phyloP scores from a whole-genome alignment of 2,797 vertebrate genomes.

The Alca torda region DNA sequence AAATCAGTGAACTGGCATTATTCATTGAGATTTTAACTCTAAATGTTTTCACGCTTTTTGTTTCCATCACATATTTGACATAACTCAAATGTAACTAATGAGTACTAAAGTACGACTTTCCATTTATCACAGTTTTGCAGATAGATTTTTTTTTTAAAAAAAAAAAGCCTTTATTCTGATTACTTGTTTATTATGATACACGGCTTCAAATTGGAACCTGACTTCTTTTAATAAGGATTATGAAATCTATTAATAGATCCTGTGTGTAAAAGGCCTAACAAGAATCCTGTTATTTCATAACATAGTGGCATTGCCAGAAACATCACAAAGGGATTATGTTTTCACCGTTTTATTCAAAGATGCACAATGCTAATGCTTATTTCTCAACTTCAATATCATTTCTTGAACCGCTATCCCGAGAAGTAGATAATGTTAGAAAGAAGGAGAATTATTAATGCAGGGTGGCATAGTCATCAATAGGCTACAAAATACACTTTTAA shows the following conservation, averaged over 20 bases:
- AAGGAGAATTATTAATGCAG: slow-evolving; percentile 66
- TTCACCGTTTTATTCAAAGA: slow-evolving; percentile 16
- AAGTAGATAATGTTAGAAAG: slow-evolving; percentile 43
- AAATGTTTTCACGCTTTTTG: not conserved
- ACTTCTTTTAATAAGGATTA: not conserved
- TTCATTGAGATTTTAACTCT: not conserved
- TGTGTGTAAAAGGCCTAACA: not conserved
- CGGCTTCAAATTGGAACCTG: not conserved
- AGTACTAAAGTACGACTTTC: not conserved
- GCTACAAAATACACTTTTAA: slow-evolving; percentile 61
- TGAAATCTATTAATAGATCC: not conserved
- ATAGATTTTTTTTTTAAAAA: not conserved
- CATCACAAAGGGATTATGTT: not conserved
- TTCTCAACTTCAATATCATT: not conserved
- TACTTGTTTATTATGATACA: not conserved
- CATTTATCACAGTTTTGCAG: not conserved
- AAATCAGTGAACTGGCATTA: not conserved
- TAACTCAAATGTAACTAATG: slow-evolving; percentile 8
- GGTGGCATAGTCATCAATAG: slow-evolving; percentile 14
- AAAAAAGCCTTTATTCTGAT: slow-evolving; percentile 14
- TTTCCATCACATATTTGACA: not conserved
- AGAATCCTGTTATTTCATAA: not conserved
- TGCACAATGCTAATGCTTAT: not conserved
- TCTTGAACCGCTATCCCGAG: slow-evolving; percentile 38
- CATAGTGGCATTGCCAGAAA: slow-evolving; percentile 22